Base-by-base conservation (phyloP, 2,113 vertebrate genomes). In the Barbus barbus region DNA sequence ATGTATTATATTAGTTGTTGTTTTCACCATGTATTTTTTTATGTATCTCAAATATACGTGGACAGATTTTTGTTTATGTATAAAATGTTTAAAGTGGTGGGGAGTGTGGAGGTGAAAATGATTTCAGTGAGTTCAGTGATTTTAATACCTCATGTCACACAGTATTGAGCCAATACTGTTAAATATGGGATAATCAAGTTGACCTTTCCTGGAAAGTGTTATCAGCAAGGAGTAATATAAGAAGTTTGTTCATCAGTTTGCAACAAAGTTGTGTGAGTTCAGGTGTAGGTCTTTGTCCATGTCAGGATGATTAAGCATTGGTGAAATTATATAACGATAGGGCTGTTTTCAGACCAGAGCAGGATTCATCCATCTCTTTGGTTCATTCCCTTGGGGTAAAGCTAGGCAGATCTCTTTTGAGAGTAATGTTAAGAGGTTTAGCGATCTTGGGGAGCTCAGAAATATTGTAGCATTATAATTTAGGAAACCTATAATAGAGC, bases 321-420 rank as follows among this genome's bases (percentile, higher is more conserved):
- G 33, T 41, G 76, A 36, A 76, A 16, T 3, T 41, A 44, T 72
- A 72, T 7, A 24, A 51, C 1, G 26, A 22, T 53, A 24, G 51
- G 76, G 22, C 18, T 60, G 76, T 26, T 61, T 78, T 60, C 33
- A 26, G 22, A 26, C 6, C 12, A 24, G 33, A 18, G 76, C 33
- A 26, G n/a, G 33, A 14, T 78, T 78, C 76, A 78, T 78, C 53
- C 33, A 78, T 78, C 33, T 26, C 33, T n/a, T 80, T 22, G 11
- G 24, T 80, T 44, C 11, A 12, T 41, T 48, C 41, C 20, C 16
- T 28, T 80, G 60, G 24, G 41, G 16, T 80, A 28, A 18, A 61
- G 16, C 14, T 9, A 26, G 33, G 56, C 36, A 61, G 76, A 24
- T 24, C 36, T 78, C 56, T 36, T 41, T 78, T 78, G 36, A 61